A percentile compares a stretch with the other conserved stretches of the same genome.
phyloP scores from a whole-genome alignment of 2,797 vertebrate genomes.

The Acropternis orthonyx region DNA sequence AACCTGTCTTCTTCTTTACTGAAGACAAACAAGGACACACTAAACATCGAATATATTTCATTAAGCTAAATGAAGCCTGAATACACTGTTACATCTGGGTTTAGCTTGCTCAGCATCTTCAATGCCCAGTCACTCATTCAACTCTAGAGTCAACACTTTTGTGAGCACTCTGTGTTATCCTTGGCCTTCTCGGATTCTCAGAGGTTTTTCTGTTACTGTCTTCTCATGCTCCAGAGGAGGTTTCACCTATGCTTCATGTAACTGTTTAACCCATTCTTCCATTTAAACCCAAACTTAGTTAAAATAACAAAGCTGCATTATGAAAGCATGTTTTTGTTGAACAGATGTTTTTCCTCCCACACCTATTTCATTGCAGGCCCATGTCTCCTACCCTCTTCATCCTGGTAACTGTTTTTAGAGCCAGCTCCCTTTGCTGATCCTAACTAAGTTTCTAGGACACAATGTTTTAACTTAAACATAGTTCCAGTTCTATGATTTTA shows the following conservation, averaged over 20 bases:
- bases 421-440: constrained; percentile 20
- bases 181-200: not conserved
- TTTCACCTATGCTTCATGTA: not conserved
- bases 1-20: not conserved
- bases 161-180: not conserved
- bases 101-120: not conserved
- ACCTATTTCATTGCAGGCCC: not conserved
- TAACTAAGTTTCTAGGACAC: constrained; percentile 22
- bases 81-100: not conserved
- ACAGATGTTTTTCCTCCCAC: constrained; percentile 31
- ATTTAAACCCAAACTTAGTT: not conserved
- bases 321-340: constrained; percentile 16
- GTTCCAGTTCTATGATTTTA: not conserved
- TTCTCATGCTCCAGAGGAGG: not conserved
- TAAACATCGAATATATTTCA: not conserved
- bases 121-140: not conserved
- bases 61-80: not conserved
- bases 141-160: fast-evolving
- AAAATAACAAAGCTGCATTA: constrained; percentile 21
- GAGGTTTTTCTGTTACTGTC: not conserved
- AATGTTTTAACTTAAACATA: constrained; percentile 16
- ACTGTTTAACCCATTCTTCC: not conserved
- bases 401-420: constrained; percentile 1
- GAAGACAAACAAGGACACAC: not conserved
- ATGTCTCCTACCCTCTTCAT: not conserved